These are phyloP conservation scores for Papilio gigon DNA, from an alignment of 2,888 invertebrate genomes.

Conservation along the genomic window DNA sequence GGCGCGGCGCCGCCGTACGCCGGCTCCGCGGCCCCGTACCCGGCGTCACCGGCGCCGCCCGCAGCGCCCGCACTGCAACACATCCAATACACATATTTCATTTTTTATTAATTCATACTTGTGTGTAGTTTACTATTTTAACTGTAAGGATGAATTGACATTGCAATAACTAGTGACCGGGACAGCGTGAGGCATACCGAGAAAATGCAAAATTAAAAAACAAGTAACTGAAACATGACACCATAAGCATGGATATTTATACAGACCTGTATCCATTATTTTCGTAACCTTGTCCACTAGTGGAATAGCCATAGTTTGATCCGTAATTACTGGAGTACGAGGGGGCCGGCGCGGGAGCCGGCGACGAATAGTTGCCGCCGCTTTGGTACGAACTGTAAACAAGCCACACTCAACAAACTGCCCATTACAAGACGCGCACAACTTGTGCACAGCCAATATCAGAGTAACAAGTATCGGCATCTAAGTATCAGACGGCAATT, in stretches of 20 bases:
- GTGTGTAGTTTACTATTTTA: too few species aligned
- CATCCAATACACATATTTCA: background rate
- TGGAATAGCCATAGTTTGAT: conserved; percentile 71
- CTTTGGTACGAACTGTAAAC: conserved; percentile 69
- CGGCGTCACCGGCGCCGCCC: conserved; percentile 72
- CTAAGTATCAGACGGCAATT: conserved; percentile 79
- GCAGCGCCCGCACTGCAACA: conserved; percentile 45
- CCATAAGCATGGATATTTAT: background rate
- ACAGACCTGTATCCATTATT: conserved; percentile 72
- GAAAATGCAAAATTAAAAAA: background rate
- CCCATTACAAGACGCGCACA: background rate
- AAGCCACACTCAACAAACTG: conserved; percentile 22
- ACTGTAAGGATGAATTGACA: too few species aligned
- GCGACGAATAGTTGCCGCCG: conserved; percentile 64
- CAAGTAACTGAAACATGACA: background rate
- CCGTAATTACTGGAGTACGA: conserved; percentile 67
- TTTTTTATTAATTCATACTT: too few species aligned
- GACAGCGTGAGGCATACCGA: background rate
- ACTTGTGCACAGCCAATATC: conserved; percentile 47
- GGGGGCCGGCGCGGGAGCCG: conserved; percentile 59
- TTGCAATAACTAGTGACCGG: background rate
- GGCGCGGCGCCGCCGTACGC: conserved; percentile 63
- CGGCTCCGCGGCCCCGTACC: conserved; percentile 69
- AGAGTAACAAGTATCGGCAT: conserved; percentile 71
- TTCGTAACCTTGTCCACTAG: conserved; percentile 68